These are phyloP conservation scores for Sebastes trivittatus DNA, from an alignment of 2,797 vertebrate genomes.

Conservation along the genomic window DNA sequence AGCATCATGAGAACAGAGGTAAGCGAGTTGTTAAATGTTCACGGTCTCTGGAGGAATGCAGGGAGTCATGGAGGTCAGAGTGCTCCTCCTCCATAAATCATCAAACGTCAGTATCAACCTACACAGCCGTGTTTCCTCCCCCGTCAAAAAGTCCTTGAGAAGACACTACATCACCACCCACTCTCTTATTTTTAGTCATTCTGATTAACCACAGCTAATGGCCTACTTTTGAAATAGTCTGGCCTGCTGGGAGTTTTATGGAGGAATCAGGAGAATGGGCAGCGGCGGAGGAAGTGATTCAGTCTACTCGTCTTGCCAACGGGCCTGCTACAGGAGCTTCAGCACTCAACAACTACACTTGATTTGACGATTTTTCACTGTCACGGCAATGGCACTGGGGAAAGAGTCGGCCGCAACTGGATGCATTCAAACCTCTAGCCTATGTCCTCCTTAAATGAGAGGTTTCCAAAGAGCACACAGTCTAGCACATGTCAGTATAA, in stretches of 20 bases:
- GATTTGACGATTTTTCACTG: constrained; percentile 54
- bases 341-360: constrained; percentile 39
- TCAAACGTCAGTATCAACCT: constrained; percentile 20
- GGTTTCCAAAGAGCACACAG: constrained; percentile 71
- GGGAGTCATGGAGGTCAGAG: constrained; percentile 13
- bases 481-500: constrained; percentile 70
- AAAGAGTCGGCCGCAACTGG: constrained; percentile 26
- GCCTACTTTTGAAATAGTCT: constrained; percentile 29
- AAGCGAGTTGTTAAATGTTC: constrained; percentile 15
- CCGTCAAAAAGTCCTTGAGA: constrained; percentile 37
- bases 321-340: constrained; percentile 9
- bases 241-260: constrained; percentile 46
- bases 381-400: constrained; percentile 34
- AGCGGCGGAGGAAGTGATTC: constrained; percentile 37
- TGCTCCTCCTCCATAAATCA: constrained; percentile 16
- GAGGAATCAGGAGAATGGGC: constrained; percentile 29
- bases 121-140: constrained; percentile 17
- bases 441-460: constrained; percentile 62
- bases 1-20: background rate
- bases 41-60: constrained; percentile 1
- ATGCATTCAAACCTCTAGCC: constrained; percentile 49
- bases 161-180: constrained; percentile 16
- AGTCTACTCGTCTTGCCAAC: constrained; percentile 9
- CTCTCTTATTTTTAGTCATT: constrained; percentile 41
- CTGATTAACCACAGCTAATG: constrained; percentile 38